Base-by-base conservation (phyloP, 2,113 vertebrate species). In the Lampris incognitus region DNA sequence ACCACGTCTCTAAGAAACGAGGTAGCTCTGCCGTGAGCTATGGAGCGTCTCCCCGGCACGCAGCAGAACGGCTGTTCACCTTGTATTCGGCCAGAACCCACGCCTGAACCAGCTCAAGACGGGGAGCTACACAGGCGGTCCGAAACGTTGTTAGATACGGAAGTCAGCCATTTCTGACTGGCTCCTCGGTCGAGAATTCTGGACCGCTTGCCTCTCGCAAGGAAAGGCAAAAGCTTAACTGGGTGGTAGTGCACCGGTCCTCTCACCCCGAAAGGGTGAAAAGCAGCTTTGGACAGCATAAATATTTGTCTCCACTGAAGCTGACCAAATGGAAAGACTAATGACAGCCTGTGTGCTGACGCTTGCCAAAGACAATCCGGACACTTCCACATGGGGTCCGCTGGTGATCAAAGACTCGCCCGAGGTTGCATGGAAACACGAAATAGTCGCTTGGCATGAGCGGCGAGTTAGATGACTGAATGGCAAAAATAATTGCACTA, bases 261-360 rank as follows among this genome's bases (percentile, higher is more conserved):
- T 96, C 96, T 96, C 95, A 96, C 96, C 95, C 96, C 24, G 24
- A 24, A 24, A 24, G 24, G 93, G 94, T 92, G 93, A 93, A 96
- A 95, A 94, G 94, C 94, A 87, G 95, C 95, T 94, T 91, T 93
- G 41, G 94, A 96, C 95, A 95, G 92, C 95, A 95, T 95, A 97
- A 96, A 97, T 97, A 96, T 96, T 96, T 96, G 95, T 95, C 95
- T 95, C 11, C 50, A 51, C 96, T 24, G 24, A 24, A 24, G 24
- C 24, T 24, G 24, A 24, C 95, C 95, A 96, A 95, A 96, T 96
- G 96, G 96, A 96, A 94, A 95, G 95, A 96, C 95, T 95, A 96
- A 96, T 96, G 96, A 92, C 94, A 96, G 91, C 93, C 94, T 96
- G 91, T 89, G 92, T 91, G 91, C 93, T 91, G 84, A 91, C 10